phyloP scores from a whole-genome alignment of 2,797 vertebrate genomes.

The Micropoecilia bifurca region DNA sequence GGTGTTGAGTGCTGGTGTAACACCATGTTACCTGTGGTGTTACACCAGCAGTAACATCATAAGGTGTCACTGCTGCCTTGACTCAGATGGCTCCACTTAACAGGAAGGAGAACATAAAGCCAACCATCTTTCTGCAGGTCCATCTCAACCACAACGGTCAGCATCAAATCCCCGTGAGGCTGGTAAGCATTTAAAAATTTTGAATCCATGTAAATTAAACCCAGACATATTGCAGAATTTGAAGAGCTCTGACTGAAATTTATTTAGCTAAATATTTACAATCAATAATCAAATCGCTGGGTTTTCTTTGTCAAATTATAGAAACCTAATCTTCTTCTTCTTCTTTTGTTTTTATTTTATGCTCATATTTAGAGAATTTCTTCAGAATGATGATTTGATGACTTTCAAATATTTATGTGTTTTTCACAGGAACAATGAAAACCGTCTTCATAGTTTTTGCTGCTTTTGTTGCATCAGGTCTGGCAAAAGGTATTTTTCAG shows the following conservation, averaged over 20 bases:
- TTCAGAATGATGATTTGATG: not conserved
- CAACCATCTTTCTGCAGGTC: not conserved
- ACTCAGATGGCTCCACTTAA: not conserved
- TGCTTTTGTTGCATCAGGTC: not conserved
- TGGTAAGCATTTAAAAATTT: not conserved
- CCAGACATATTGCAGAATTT: not conserved
- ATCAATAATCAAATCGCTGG: not conserved
- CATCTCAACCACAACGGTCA: not conserved
- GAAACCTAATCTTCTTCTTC: not conserved
- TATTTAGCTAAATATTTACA: not conserved
- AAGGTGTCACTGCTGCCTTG: not conserved
- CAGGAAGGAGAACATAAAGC: not conserved
- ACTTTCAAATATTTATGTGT: not conserved
- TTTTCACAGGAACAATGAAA: conserved; percentile 27
- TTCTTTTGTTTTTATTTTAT: not conserved
- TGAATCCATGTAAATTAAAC: not conserved
- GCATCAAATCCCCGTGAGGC: not conserved
- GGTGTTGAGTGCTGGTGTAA: too few relatives aligned
- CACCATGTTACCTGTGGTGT: too few relatives aligned
- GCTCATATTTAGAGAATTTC: not conserved
- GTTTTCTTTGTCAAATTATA: not conserved
- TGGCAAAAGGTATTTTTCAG: conserved; percentile 19
- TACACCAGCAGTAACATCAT: not conserved
- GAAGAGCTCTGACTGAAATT: not conserved
- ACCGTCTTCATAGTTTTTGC: not conserved